A percentile compares a stretch with the other conserved stretches of the same genome.
These are phyloP conservation scores for Cyprinodon variegatus DNA, from an alignment of 2,113 vertebrate species.

Conservation along the genomic window DNA sequence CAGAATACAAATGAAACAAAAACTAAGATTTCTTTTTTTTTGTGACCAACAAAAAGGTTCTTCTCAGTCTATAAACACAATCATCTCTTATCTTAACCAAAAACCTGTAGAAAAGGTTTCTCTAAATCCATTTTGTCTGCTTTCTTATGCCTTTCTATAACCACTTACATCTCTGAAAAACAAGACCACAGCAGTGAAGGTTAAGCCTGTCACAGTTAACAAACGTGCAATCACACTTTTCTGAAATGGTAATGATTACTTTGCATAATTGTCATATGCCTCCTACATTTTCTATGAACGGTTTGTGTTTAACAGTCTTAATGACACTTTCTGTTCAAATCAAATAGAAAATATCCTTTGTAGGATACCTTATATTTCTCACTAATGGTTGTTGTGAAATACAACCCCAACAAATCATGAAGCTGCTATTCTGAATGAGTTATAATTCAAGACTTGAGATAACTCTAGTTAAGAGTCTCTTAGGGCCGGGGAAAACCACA, in stretches of 20 bases:
- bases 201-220: neutral
- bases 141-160: neutral
- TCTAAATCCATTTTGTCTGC: neutral
- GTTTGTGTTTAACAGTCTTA: neutral
- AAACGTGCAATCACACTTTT: neutral
- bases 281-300: neutral
- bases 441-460: neutral
- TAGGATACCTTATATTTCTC: neutral
- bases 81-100: neutral
- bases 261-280: no score
- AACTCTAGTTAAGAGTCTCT: constrained; percentile 19
- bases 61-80: neutral
- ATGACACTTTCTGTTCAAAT: neutral
- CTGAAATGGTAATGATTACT: neutral
- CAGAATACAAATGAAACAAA: neutral
- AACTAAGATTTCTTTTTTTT: no score
- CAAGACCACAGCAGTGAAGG: neutral
- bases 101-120: neutral
- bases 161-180: neutral
- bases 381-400: neutral
- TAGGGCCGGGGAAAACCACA: constrained; percentile 39
- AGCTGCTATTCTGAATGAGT: neutral
- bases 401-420: neutral
- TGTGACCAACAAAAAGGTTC: no score
- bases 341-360: neutral